Evolutionary conservation across 2,888 invertebrate species (phyloP).

Genomic region (Nomada hirtipes): DNA sequence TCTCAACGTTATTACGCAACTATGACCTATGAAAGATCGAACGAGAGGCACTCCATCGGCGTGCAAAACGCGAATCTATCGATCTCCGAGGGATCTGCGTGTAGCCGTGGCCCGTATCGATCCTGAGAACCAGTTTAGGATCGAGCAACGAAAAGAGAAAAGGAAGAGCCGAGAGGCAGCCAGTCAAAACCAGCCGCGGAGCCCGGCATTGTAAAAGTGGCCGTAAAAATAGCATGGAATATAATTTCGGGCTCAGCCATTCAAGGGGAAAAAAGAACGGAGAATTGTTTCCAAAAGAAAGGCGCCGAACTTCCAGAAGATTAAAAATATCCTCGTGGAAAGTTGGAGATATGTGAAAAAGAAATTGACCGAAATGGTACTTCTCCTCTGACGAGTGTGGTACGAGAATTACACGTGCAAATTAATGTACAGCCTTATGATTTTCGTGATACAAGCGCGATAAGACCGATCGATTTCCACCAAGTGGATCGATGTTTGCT

Average conservation of each 20-base stretch:
- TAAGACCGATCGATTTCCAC: constrained; percentile 50
- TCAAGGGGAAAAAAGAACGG: not conserved
- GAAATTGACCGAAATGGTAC: not conserved
- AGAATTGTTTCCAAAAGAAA: no score
- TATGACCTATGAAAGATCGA: constrained; percentile 28
- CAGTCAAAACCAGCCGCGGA: constrained; percentile 58
- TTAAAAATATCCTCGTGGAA: not conserved
- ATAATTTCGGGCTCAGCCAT: constrained; percentile 1
- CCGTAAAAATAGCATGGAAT: constrained; percentile 24
- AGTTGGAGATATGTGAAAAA: not conserved
- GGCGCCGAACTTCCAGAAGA: not conserved
- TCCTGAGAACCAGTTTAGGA: constrained; percentile 71
- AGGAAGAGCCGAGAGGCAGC: constrained; percentile 35
- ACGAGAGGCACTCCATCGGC: constrained; percentile 20
- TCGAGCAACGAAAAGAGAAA: constrained; percentile 49
- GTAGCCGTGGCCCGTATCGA: constrained; percentile 46
- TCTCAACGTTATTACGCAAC: constrained; percentile 46
- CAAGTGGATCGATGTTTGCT: constrained; percentile 54
- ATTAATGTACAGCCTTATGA: constrained; percentile 14
- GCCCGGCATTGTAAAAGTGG: constrained; percentile 33
- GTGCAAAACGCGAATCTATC: constrained; percentile 56
- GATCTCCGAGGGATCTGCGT: constrained; percentile 52
- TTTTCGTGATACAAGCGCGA: constrained; percentile 42
- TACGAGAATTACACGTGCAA: not conserved
- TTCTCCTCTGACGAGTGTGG: not conserved